phyloP scores from a whole-genome alignment of 2,113 vertebrate species.

The Micromys minutus region DNA sequence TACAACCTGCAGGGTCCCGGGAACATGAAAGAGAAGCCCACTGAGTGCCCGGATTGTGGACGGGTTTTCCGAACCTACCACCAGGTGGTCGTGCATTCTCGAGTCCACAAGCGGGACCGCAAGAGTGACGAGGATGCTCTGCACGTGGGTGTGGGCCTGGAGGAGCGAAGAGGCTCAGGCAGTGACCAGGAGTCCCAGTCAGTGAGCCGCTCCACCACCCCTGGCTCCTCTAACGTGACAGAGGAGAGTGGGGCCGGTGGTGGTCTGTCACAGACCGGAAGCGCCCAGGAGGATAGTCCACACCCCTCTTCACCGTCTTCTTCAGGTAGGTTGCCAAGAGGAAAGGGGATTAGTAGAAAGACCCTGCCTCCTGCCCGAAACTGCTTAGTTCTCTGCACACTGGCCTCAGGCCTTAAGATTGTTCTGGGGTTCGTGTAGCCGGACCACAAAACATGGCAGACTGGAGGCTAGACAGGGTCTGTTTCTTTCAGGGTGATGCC shows the following conservation, averaged over 20 bases:
- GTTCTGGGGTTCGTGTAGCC: not conserved
- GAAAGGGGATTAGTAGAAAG: not conserved
- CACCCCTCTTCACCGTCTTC: slow-evolving; percentile 97
- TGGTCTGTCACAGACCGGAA: slow-evolving; percentile 96
- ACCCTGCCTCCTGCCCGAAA: not conserved
- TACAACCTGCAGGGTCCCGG: slow-evolving; percentile 91
- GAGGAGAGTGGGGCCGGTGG: slow-evolving; percentile 97
- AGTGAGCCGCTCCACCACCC: slow-evolving; percentile 97
- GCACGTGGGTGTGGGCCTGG: slow-evolving; percentile 87
- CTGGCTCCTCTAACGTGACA: slow-evolving; percentile 97
- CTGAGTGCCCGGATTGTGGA: slow-evolving; percentile 97
- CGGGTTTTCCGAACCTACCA: slow-evolving; percentile 98
- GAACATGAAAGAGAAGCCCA: slow-evolving; percentile 94
- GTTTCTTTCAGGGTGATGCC: not conserved
- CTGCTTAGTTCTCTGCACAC: not conserved
- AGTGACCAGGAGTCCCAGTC: slow-evolving; percentile 99
- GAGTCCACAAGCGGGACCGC: slow-evolving; percentile 95
- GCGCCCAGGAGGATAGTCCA: slow-evolving; percentile 98
- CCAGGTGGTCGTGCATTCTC: slow-evolving; percentile 98
- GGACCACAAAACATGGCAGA: accelerated
- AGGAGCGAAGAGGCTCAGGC: slow-evolving; percentile 96
- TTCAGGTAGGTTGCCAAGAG: slow-evolving; percentile 91
- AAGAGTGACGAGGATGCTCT: slow-evolving; percentile 91
- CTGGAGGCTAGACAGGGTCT: no score
- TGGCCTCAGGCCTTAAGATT: no score